Base-by-base conservation (phyloP, 2,888 invertebrate genomes). In the Phlogophora meticulosa region DNA sequence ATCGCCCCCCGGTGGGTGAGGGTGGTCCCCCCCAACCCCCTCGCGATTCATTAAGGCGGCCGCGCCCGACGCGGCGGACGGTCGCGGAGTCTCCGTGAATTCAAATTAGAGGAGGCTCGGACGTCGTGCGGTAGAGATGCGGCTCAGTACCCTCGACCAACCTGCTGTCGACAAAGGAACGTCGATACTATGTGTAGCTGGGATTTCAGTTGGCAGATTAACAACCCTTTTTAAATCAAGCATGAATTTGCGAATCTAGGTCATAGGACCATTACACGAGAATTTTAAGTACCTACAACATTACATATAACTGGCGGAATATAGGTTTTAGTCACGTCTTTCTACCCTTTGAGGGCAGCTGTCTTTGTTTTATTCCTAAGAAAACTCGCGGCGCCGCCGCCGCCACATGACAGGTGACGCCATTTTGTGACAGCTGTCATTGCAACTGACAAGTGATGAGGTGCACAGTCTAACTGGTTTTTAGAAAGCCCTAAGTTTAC, bases 31-130 rank as follows among this genome's bases (percentile, higher is more conserved):
- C 87, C 85, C 88, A 86, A 77, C 87, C 91, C 91, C 92, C 91
- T 90, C 93, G 92, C 92, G 92, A 92, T 94, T 95, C 95, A 95
- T 95, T 95, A 95, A 95, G 95, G 94, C 95, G 95, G 95, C 94
- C 94, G 95, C 94, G 94, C 94, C 93, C 93, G 92, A 90, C 93
- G 94, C 93, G 94, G 94, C 93, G 92, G 94, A 93, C 93, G 94
- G 94, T 93, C 95, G 94, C 95, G 94, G 94, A 94, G 95, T 94
- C 94, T 95, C 94, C 93, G 95, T 95, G 94, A 95, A 95, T 95
- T 94, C 95, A 94, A 94, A 95, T 94, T 95, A 95, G 94, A 94
- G 93, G 92, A 93, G 88, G 94, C 93, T 94, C 92, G 95, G 94
- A 94, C 94, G 94, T 93, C 93, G 93, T 95, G 85, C 84, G 73